phyloP scores from a whole-genome alignment of 2,113 vertebrate species.

The Colaptes auratus region DNA sequence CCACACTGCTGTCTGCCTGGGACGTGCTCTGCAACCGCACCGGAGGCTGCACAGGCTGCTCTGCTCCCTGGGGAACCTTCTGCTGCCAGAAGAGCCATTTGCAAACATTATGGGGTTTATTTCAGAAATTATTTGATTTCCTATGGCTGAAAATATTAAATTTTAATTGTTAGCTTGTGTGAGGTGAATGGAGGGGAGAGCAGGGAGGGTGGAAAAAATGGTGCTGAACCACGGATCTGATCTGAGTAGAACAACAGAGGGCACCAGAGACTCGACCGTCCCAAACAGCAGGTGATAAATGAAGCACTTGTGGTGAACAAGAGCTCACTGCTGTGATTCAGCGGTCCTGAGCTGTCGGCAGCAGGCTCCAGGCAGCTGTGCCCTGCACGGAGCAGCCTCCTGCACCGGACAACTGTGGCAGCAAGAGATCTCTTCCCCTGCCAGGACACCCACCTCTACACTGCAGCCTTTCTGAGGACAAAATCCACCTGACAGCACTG shows the following conservation, averaged over 20 bases:
- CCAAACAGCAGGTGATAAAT: not conserved
- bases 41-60: not conserved
- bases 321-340: not conserved
- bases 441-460: fast-evolving
- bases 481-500: fast-evolving
- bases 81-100: not conserved
- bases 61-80: not conserved
- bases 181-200: fast-evolving
- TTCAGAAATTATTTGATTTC: not conserved
- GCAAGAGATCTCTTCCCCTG: fast-evolving
- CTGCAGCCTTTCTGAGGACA: not conserved
- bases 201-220: not conserved
- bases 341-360: not conserved
- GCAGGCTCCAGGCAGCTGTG: not conserved
- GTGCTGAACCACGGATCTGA: not conserved
- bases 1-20: fast-evolving
- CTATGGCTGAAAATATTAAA: not conserved
- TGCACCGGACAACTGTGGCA: fast-evolving
- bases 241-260: not conserved
- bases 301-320: not conserved
- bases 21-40: fast-evolving
- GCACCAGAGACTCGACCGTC: not conserved
- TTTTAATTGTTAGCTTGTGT: not conserved
- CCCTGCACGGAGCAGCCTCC: not conserved
- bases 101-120: not conserved